These are phyloP conservation scores for Cantharis lateralis DNA, from an alignment of 2,888 invertebrate genomes.

Conservation along the genomic window DNA sequence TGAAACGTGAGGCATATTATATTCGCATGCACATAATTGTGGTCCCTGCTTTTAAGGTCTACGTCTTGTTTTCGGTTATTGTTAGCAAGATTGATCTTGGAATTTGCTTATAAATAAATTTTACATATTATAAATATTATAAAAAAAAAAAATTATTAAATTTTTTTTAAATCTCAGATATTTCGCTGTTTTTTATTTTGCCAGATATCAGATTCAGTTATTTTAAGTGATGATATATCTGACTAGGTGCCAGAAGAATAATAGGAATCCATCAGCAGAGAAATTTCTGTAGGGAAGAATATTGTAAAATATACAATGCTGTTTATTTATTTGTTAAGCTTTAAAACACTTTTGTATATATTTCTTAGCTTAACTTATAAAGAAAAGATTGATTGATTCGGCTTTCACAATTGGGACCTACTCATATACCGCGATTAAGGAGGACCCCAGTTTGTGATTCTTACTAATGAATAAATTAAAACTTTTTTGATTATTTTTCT, in stretches of 20 bases:
- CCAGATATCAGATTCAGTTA: background rate
- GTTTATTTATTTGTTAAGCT: background rate
- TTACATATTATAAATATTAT: no score
- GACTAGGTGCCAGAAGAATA: background rate
- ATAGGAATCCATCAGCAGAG: background rate
- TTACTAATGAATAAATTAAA: background rate
- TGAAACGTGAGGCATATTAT: no score
- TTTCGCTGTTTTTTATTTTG: background rate
- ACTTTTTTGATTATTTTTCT: background rate
- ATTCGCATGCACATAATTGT: no score
- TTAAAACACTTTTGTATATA: background rate
- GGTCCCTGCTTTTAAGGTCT: no score
- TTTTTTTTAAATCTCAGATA: background rate
- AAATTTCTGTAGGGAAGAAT: background rate
- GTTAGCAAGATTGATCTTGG: no score
- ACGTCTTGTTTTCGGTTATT: no score
- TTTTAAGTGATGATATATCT: background rate
- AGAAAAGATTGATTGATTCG: background rate
- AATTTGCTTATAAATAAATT: no score
- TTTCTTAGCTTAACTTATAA: background rate
- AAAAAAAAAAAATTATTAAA: no score
- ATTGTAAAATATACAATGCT: background rate
- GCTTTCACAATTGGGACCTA: background rate
- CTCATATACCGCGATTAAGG: background rate
- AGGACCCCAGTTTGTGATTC: background rate